Percentiles rank a stretch among this genome's conserved stretches.
Evolutionary conservation across 2,797 vertebrate genomes (phyloP).

Genomic region (Characodon lateralis): DNA sequence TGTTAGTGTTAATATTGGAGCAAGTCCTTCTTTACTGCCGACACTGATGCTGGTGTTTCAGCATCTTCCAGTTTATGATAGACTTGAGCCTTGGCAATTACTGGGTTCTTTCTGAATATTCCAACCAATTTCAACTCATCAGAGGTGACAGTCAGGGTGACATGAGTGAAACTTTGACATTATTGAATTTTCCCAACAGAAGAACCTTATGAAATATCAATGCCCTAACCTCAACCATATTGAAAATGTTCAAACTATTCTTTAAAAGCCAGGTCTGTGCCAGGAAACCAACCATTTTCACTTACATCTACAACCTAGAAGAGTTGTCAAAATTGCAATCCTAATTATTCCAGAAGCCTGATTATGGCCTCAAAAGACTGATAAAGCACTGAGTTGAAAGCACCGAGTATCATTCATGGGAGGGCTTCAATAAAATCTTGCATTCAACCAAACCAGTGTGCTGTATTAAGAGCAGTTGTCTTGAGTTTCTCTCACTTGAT

Average conservation of each 20-base stretch:
- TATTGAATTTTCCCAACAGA: background rate
- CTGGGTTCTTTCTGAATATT: background rate
- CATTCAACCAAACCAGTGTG: slow-evolving; percentile 2
- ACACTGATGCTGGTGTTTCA: background rate
- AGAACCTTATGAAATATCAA: background rate
- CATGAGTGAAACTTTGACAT: background rate
- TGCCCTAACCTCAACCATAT: no score
- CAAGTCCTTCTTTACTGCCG: background rate
- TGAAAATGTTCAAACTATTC: background rate
- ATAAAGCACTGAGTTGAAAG: background rate
- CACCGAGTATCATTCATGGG: background rate
- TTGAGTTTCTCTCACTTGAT: slow-evolving; percentile 42
- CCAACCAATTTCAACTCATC: background rate
- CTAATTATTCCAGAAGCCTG: background rate
- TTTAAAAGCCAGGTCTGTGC: background rate
- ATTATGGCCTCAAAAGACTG: background rate
- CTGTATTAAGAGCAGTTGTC: slow-evolving; percentile 37
- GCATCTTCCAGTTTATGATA: background rate
- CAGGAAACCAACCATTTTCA: background rate
- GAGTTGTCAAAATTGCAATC: background rate
- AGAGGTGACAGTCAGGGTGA: background rate
- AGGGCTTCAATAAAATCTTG: background rate
- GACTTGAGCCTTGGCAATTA: background rate
- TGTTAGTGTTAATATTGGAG: background rate
- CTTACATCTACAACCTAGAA: background rate